Conservation (phyloP, 2,888 invertebrate genomes). For the Epinotia nisella region DNA sequence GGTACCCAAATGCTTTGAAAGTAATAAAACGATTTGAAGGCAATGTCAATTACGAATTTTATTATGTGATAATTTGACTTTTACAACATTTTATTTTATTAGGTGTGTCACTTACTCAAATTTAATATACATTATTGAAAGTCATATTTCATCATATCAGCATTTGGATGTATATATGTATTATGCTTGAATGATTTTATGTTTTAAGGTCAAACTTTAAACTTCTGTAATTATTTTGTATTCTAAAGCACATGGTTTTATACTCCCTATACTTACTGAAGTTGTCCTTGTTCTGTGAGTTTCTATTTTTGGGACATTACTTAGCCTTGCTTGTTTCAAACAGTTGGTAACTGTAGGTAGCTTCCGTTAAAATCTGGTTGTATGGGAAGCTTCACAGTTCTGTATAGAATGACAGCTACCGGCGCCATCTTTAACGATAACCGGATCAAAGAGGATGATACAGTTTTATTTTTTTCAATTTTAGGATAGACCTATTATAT, state of each 20-base stretch:
- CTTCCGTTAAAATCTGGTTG: too few species aligned
- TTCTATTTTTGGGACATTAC: too few species aligned
- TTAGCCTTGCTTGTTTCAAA: too few species aligned
- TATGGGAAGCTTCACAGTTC: too few species aligned
- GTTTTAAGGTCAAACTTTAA: background rate
- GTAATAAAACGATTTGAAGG: conserved; percentile 12
- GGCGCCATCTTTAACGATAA: too few species aligned
- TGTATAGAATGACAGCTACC: too few species aligned
- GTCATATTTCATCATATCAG: background rate
- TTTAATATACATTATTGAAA: background rate
- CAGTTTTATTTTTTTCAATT: too few species aligned
- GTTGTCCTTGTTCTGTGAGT: background rate
- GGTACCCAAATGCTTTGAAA: background rate
- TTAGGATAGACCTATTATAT: background rate
- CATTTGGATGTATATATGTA: too few species aligned
- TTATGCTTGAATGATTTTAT: background rate
- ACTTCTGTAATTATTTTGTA: background rate
- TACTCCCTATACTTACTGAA: background rate
- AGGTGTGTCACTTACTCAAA: background rate
- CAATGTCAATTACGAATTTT: conserved; percentile 7
- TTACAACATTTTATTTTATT: background rate
- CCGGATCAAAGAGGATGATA: too few species aligned
- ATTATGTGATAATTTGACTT: conserved; percentile 13
- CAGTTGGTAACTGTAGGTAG: too few species aligned
- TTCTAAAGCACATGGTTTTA: background rate